Conservation (phyloP, 2,888 invertebrate genomes). For the Himalopsyche kuldschensis region DNA sequence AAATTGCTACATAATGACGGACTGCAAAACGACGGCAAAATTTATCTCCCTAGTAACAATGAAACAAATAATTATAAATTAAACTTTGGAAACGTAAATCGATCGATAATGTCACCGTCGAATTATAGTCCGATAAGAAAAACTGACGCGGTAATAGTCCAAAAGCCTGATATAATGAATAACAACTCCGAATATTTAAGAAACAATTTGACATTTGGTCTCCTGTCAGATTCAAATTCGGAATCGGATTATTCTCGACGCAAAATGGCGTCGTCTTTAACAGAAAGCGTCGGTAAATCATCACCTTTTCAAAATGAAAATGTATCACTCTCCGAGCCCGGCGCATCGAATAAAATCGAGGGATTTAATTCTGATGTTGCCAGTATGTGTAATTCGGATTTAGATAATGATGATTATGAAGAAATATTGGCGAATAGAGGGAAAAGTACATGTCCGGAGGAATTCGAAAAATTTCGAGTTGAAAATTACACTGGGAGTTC, state of each 20-base stretch:
- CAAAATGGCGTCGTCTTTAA: background rate
- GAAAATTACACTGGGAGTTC: background rate
- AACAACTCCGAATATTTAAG: background rate
- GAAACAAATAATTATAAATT: background rate
- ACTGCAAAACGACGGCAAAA: background rate
- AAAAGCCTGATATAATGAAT: background rate
- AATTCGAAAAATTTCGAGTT: background rate
- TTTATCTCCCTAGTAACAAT: background rate
- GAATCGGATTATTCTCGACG: background rate
- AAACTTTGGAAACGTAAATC: background rate
- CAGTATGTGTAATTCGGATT: constrained; percentile 26
- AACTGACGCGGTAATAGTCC: background rate
- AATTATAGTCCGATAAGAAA: background rate
- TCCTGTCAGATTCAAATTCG: background rate
- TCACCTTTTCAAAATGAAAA: background rate
- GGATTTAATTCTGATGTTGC: constrained; percentile 19
- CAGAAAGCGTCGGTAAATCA: background rate
- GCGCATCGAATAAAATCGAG: background rate
- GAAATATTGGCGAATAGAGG: constrained; percentile 20
- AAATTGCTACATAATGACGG: background rate
- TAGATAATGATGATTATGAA: constrained; percentile 35
- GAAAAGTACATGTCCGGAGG: background rate
- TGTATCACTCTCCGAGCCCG: background rate
- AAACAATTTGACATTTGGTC: background rate
- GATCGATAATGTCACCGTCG: background rate